phyloP scores from a whole-genome alignment of 2,797 vertebrate genomes.

The Botia almorhae region DNA sequence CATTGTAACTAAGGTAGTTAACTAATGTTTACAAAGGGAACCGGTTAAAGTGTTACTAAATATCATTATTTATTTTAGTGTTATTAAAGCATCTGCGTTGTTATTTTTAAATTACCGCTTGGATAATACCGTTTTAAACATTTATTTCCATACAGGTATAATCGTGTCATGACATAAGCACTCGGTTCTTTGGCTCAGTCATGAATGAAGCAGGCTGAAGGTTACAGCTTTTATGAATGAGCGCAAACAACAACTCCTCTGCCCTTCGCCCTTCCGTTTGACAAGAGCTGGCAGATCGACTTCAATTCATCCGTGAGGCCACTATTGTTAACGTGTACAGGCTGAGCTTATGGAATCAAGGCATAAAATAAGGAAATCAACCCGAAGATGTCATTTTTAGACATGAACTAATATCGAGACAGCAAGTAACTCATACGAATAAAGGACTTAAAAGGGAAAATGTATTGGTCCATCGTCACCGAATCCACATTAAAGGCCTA shows the following conservation, averaged over 20 bases:
- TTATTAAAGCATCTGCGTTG: too few relatives aligned
- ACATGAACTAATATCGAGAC: neutral
- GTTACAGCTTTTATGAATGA: slow-evolving; percentile 94
- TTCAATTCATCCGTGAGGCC: slow-evolving; percentile 28
- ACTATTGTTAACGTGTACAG: slow-evolving; percentile 23
- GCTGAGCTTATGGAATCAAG: neutral
- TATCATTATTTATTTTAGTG: too few relatives aligned
- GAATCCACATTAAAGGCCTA: neutral
- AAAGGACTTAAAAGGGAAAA: neutral
- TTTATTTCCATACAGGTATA: too few relatives aligned
- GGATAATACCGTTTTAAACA: too few relatives aligned
- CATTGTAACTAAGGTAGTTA: too few relatives aligned
- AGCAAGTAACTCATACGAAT: neutral
- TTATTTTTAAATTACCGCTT: too few relatives aligned
- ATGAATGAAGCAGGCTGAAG: slow-evolving; percentile 84
- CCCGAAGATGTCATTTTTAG: neutral
- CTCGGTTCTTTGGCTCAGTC: slow-evolving; percentile 34
- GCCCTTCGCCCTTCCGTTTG: slow-evolving; percentile 72
- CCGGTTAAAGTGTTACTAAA: too few relatives aligned
- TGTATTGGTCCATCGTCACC: neutral
- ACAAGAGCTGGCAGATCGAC: slow-evolving; percentile 17
- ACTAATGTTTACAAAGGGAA: too few relatives aligned
- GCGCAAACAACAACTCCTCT: slow-evolving; percentile 77
- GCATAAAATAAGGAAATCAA: too few relatives aligned
- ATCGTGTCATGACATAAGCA: neutral